A percentile compares a stretch with the other conserved stretches of the same genome.
Conservation (phyloP, 2,113 vertebrate genomes). For the Leptosomus discolor region DNA sequence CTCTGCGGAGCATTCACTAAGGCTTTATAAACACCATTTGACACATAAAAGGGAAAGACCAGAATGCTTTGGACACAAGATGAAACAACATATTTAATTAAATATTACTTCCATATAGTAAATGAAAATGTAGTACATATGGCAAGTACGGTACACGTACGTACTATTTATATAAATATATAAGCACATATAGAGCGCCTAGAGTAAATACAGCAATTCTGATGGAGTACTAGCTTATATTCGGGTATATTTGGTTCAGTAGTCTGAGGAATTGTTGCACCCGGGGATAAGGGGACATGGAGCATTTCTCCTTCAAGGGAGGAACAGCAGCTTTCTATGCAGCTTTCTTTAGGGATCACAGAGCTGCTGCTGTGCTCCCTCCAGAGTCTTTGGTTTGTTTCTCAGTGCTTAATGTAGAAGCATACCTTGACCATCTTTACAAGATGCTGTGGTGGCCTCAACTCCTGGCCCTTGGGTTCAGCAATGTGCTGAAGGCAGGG, state of each 20-base stretch:
- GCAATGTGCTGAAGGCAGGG: neutral
- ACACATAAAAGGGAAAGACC: neutral
- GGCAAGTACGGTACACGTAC: neutral
- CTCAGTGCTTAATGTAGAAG: neutral
- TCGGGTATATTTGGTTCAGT: neutral
- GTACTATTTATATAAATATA: neutral
- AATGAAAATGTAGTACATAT: neutral
- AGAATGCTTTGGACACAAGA: neutral
- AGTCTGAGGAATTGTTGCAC: neutral
- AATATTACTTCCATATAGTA: neutral
- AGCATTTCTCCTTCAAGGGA: neutral
- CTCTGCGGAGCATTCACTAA: neutral
- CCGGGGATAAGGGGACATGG: neutral
- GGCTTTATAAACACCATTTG: slow-evolving; percentile 2
- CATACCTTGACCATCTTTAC: neutral
- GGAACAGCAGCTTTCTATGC: neutral
- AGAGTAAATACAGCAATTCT: neutral
- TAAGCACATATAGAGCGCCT: neutral
- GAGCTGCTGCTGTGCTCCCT: neutral
- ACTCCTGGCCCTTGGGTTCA: neutral
- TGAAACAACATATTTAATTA: neutral
- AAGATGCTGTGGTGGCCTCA: neutral
- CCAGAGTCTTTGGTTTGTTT: neutral
- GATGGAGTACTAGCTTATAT: neutral
- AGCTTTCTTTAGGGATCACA: neutral